These are phyloP conservation scores for Anguilla obscura DNA, from an alignment of 2,797 vertebrate species.

Conservation along the genomic window DNA sequence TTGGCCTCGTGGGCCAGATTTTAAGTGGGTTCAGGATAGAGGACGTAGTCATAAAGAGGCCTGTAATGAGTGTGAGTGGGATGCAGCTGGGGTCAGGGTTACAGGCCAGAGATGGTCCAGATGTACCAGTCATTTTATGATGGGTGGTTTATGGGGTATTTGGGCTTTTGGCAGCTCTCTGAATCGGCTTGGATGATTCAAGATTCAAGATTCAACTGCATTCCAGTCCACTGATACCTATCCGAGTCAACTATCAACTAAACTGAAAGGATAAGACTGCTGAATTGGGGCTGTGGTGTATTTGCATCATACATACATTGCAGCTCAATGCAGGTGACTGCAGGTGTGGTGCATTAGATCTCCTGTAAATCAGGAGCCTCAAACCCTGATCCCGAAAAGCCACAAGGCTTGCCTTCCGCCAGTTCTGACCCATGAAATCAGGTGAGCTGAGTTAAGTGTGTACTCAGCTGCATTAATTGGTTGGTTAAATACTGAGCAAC, in stretches of 20 bases:
- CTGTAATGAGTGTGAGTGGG: background rate
- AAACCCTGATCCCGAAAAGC: too few relatives aligned
- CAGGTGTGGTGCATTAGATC: too few relatives aligned
- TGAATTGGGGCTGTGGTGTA: background rate
- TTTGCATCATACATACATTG: background rate
- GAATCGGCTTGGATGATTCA: background rate
- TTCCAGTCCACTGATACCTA: background rate
- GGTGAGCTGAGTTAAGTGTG: too few relatives aligned
- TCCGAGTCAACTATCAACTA: background rate
- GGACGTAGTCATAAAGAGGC: background rate
- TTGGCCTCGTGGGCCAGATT: too few relatives aligned
- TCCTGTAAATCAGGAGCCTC: too few relatives aligned
- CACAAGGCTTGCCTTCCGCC: too few relatives aligned
- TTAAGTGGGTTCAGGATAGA: background rate
- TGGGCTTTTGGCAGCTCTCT: background rate
- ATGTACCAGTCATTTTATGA: background rate
- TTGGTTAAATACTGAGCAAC: background rate
- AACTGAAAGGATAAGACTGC: background rate
- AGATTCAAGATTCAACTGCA: background rate
- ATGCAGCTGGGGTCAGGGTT: background rate
- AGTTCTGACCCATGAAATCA: too few relatives aligned
- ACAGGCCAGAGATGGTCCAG: background rate
- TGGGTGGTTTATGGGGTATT: background rate
- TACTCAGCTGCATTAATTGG: background rate
- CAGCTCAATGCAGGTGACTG: too few relatives aligned